A percentile compares a stretch with the other conserved stretches of the same genome.
Conservation (phyloP, 2,888 invertebrate species). For the Eilema griseolum region DNA sequence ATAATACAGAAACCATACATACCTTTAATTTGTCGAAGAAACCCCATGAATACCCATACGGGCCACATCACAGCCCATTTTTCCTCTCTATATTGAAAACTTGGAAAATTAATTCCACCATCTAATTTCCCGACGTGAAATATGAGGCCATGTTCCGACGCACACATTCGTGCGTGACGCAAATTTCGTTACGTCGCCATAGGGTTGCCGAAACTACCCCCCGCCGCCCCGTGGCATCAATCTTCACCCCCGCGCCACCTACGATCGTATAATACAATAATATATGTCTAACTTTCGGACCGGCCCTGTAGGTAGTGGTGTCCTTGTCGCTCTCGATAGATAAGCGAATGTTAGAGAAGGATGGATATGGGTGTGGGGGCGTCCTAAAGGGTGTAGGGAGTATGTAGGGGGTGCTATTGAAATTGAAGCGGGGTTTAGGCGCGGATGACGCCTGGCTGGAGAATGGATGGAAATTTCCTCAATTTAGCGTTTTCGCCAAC, state of each 20-base stretch:
- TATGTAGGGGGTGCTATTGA: conserved; percentile 85
- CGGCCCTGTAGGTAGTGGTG: conserved; percentile 81
- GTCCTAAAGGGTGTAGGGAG: conserved; percentile 87
- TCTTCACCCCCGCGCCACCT: conserved; percentile 85
- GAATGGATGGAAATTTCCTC: conserved; percentile 88
- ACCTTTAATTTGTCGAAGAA: conserved; percentile 70
- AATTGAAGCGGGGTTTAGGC: conserved; percentile 87
- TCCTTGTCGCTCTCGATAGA: conserved; percentile 59
- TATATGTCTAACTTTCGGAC: conserved; percentile 87
- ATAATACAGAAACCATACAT: conserved; percentile 64
- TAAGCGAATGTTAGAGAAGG: conserved; percentile 58
- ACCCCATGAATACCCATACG: conserved; percentile 61
- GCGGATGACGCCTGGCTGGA: conserved; percentile 86
- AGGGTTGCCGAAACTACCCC: conserved; percentile 85
- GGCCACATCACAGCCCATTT: conserved; percentile 66
- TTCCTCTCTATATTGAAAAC: conserved; percentile 81
- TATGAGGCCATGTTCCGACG: conserved; percentile 74
- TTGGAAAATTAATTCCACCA: conserved; percentile 83
- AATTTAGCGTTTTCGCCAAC: conserved; percentile 87
- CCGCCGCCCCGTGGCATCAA: conserved; percentile 77
- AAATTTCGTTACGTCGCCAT: conserved; percentile 84
- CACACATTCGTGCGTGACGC: conserved; percentile 78
- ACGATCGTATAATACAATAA: conserved; percentile 86
- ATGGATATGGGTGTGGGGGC: conserved; percentile 72
- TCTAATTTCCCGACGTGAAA: conserved; percentile 83